Percentiles rank a stretch among this genome's conserved stretches.
Evolutionary conservation across 2,113 vertebrate genomes (phyloP).

Genomic region (Pelecanus crispus): DNA sequence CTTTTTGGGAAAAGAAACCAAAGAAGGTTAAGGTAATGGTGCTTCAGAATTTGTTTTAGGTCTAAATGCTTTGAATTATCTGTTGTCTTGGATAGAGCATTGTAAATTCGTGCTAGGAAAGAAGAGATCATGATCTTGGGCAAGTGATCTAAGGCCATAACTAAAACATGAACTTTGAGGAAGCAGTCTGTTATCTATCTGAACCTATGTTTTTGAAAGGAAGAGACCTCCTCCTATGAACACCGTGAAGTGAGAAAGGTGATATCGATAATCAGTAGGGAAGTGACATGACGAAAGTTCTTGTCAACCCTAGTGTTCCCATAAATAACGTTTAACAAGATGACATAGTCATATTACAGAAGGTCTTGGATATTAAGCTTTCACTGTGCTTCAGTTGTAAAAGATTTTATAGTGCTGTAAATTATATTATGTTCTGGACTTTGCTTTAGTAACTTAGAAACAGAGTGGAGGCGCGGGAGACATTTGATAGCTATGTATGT

Average conservation of each 20-base stretch:
- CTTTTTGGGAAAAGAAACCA: neutral
- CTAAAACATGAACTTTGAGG: neutral
- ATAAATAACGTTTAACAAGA: conserved; percentile 82
- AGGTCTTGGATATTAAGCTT: conserved; percentile 71
- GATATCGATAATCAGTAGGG: conserved; percentile 50
- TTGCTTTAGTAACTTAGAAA: conserved; percentile 70
- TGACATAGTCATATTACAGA: conserved; percentile 74
- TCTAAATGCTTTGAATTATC: neutral
- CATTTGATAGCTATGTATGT: conserved; percentile 48
- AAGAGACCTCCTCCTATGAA: conserved; percentile 19
- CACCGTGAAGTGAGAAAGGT: conserved; percentile 36
- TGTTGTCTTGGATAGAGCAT: neutral
- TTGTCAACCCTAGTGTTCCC: conserved; percentile 50
- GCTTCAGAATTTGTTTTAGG: neutral
- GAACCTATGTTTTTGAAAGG: conserved; percentile 19
- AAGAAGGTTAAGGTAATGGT: neutral
- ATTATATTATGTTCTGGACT: conserved; percentile 78
- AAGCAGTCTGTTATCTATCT: neutral
- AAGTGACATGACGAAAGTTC: conserved; percentile 26
- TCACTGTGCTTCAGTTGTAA: conserved; percentile 74
- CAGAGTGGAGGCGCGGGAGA: conserved; percentile 51
- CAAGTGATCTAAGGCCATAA: neutral
- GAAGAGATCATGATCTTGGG: neutral
- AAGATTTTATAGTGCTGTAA: conserved; percentile 79
- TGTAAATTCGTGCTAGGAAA: neutral